These are phyloP conservation scores for Mythimna pallens DNA, from an alignment of 2,888 invertebrate genomes.

Conservation along the genomic window DNA sequence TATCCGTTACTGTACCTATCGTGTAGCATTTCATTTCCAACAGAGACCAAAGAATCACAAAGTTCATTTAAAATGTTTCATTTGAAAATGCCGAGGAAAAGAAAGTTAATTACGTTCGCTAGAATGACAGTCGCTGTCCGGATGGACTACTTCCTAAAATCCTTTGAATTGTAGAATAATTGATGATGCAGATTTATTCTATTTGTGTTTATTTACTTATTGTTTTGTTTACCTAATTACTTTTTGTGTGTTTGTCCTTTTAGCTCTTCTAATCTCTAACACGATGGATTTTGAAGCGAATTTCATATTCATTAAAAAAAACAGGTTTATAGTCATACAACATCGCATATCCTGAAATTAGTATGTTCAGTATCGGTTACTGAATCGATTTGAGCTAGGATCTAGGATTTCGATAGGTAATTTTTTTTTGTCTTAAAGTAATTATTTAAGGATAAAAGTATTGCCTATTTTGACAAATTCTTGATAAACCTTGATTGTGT, in stretches of 20 bases:
- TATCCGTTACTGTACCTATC: neutral
- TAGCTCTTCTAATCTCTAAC: neutral
- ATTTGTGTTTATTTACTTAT: conserved; percentile 28
- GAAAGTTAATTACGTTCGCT: conserved; percentile 83
- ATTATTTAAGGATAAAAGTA: too few relatives aligned
- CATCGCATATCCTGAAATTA: too few relatives aligned
- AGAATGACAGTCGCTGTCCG: conserved; percentile 78
- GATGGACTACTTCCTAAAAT: conserved; percentile 77
- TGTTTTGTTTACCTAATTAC: conserved; percentile 28
- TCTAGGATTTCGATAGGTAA: too few relatives aligned
- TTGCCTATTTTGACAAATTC: too few relatives aligned
- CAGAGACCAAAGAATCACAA: conserved; percentile 62
- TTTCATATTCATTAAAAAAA: neutral
- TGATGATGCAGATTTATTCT: conserved; percentile 72
- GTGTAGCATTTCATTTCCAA: conserved; percentile 17
- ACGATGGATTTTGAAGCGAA: neutral
- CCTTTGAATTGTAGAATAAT: conserved; percentile 81
- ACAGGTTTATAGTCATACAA: too few relatives aligned
- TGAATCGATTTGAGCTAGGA: too few relatives aligned
- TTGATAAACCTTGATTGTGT: too few relatives aligned
- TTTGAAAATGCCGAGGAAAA: conserved; percentile 78
- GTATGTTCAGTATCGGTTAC: too few relatives aligned
- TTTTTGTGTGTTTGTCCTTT: neutral
- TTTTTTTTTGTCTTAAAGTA: too few relatives aligned
- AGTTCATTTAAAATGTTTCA: conserved; percentile 78